A percentile compares a stretch with the other conserved stretches of the same genome.
Conservation (phyloP, 53 echinoderm and acorn worm species). For the Temnopleurus reevesii region DNA sequence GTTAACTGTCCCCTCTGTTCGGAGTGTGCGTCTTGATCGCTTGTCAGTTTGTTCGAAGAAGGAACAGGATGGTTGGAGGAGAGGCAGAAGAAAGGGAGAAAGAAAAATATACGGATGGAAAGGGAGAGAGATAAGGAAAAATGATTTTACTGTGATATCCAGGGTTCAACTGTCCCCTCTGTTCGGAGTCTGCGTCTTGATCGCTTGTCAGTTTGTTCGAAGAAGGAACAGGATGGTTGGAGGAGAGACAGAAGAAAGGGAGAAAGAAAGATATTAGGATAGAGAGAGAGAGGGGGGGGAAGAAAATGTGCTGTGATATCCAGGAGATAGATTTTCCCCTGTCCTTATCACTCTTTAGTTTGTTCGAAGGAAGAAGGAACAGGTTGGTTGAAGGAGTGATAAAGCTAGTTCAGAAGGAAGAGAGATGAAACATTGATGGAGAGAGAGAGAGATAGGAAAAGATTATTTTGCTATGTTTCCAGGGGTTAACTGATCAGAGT, state of each 20-base stretch:
- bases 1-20: constrained; percentile 22
- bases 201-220: too few relatives aligned
- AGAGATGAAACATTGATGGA: too few relatives aligned
- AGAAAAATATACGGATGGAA: background rate
- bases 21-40: background rate
- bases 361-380: background rate
- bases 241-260: background rate
- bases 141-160: too few relatives aligned
- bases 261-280: background rate
- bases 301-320: background rate
- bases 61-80: background rate
- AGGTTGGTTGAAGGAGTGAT: too few relatives aligned
- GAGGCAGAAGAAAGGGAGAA: background rate
- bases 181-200: too few relatives aligned
- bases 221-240: background rate
- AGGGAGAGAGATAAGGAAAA: background rate
- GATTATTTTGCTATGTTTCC: too few relatives aligned
- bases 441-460: background rate
- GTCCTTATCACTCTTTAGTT: background rate
- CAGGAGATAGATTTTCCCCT: background rate
- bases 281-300: background rate
- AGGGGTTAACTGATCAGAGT: too few relatives aligned
- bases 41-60: background rate
- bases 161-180: too few relatives aligned
- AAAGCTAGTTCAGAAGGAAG: too few relatives aligned